phyloP scores from a whole-genome alignment of 2,797 vertebrate genomes.

The Phataginus tetradactyla region DNA sequence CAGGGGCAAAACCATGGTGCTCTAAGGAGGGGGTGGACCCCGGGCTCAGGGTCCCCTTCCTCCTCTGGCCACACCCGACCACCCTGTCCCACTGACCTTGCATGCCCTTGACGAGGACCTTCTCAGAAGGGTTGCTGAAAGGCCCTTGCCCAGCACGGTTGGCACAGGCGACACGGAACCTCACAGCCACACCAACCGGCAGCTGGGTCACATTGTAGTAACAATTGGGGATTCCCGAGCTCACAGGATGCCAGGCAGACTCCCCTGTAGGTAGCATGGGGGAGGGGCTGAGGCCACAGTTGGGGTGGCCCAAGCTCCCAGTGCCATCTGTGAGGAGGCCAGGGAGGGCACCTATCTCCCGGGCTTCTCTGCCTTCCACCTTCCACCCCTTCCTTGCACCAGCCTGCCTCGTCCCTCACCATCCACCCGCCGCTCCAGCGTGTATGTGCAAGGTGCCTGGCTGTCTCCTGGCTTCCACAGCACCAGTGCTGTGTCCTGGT shows the following conservation, averaged over 20 bases:
- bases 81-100: slow-evolving; percentile 85
- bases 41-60: not conserved
- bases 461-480: slow-evolving; percentile 96
- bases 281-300: not conserved
- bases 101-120: slow-evolving; percentile 87
- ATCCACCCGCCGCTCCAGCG: slow-evolving; percentile 91
- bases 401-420: slow-evolving; percentile 85
- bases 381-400: rapidly evolving
- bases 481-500: slow-evolving; percentile 96
- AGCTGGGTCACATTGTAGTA: slow-evolving; percentile 96
- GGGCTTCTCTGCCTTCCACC: too few relatives aligned
- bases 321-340: not conserved
- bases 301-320: not conserved
- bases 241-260: slow-evolving; percentile 93
- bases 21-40: not conserved
- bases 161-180: slow-evolving; percentile 97
- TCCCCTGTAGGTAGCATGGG: slow-evolving; percentile 87
- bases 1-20: not conserved
- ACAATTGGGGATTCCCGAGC: slow-evolving; percentile 93
- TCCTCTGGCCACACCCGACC: rapidly evolving
- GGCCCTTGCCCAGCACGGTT: slow-evolving; percentile 98
- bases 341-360: not conserved
- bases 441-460: slow-evolving; percentile 95
- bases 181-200: slow-evolving; percentile 87
- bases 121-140: slow-evolving; percentile 93